Evolutionary conservation across 2,113 vertebrate species (phyloP), one percentile per base, ranked within the genome.

Genomic region (Lota lota): DNA sequence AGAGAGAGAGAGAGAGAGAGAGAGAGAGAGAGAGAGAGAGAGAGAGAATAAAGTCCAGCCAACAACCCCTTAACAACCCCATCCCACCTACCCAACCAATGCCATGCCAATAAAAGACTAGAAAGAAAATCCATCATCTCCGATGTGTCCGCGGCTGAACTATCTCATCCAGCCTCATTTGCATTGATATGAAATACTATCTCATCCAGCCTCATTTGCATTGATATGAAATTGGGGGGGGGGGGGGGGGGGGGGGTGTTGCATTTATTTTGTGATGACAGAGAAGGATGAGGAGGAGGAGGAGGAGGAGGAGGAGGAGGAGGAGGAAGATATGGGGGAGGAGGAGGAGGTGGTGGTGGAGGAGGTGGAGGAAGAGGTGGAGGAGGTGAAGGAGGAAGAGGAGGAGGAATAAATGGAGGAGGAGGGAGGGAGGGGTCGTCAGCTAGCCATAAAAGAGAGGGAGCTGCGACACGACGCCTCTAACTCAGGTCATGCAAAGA

Each of bases 181-280:
- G 78, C 88, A 82, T 83, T 73, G 78, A 84, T 87, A 85, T 86
- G 83, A 88, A 82, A 80, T 78, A 24, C 24, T 24, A 2, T 24
- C 24, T 24, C 24, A 24, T 24, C 24, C 24, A 24, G 24, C 24
- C 24, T 24, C 24, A 24, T 88, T 87, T 86, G 78, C 88, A 82
- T 83, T 73, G 78, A 84, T 87, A 85, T 86, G 83, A 88, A 82
- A 80, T 78, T 64, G 73, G 74, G 50, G 50, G 50, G 11, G 10
- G 50, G 50, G 50, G 10, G 50, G 50, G 10, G 50, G 20, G n/a
- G 57, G 19, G 57, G 4, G 18, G 57, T 15, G 56, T 20, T 20
- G 57, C 57, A 5, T 24, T 4, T 24, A 24, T 24, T 24, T 24
- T 24, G 24, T 4, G 24, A 24, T 4, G 2, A 24, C 24, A 4